Evolutionary conservation across 1,140 invertebrate species (phyloP).

Genomic region (Diorhabda elongata): DNA sequence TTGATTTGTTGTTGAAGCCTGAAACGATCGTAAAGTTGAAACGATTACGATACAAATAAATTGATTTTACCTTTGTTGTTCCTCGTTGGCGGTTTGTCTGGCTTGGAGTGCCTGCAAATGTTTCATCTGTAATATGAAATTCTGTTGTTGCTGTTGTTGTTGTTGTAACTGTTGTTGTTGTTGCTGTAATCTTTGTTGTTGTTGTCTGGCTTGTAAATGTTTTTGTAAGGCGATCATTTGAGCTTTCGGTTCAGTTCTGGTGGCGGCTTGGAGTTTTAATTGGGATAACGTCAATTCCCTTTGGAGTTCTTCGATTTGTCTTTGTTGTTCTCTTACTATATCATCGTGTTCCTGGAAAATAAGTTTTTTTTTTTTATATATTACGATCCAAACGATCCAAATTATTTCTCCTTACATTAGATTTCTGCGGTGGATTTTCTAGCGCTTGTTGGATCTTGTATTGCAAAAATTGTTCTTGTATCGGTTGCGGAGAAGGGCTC

Average conservation of each 20-base stretch:
- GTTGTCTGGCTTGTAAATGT: slow-evolving; percentile 59
- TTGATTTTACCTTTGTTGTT: slow-evolving; percentile 34
- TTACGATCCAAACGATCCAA: no score
- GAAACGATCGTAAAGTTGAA: slow-evolving; percentile 22
- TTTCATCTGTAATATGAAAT: slow-evolving; percentile 43
- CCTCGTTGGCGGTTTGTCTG: slow-evolving; percentile 37
- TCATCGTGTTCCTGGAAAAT: slow-evolving; percentile 53
- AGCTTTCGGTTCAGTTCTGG: slow-evolving; percentile 43
- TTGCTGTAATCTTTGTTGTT: slow-evolving; percentile 49
- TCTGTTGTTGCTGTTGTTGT: slow-evolving; percentile 44
- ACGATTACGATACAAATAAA: neutral
- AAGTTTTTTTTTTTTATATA: slow-evolving; percentile 21
- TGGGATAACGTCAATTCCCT: slow-evolving; percentile 73
- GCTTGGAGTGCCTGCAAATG: slow-evolving; percentile 41
- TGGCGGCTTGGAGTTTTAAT: slow-evolving; percentile 62
- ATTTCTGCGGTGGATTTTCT: slow-evolving; percentile 26
- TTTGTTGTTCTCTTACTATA: slow-evolving; percentile 77
- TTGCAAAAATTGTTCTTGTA: slow-evolving; percentile 24
- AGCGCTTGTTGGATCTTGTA: slow-evolving; percentile 37
- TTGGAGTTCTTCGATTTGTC: slow-evolving; percentile 83
- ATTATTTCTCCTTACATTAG: slow-evolving; percentile 26
- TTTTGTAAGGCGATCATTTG: slow-evolving; percentile 46
- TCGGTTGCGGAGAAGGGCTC: slow-evolving; percentile 32
- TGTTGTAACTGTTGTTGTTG: slow-evolving; percentile 41
- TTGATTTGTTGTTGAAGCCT: slow-evolving; percentile 45